phyloP scores from a whole-genome alignment of 2,888 invertebrate genomes.

The Pycnomerus fuliginosus region DNA sequence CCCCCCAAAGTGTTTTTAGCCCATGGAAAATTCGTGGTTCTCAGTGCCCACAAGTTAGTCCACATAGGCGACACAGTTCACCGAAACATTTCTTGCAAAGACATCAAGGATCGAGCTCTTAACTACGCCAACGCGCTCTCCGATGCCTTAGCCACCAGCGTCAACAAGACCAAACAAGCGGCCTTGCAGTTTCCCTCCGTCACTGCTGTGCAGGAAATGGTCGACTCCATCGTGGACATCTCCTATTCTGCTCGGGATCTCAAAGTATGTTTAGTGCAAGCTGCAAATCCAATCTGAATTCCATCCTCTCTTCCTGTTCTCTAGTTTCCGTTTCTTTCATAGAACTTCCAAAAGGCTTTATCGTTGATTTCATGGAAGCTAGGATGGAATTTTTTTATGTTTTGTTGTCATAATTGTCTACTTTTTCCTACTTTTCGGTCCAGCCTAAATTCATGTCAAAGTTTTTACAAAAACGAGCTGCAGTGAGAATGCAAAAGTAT shows the following conservation, averaged over 20 bases:
- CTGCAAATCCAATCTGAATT: constrained; percentile 57
- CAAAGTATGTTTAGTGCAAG: constrained; percentile 71
- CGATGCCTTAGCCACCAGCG: constrained; percentile 78
- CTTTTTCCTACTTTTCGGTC: too few species aligned
- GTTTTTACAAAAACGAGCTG: too few species aligned
- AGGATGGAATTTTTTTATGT: too few species aligned
- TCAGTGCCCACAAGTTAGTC: constrained; percentile 91
- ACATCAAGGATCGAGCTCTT: constrained; percentile 70
- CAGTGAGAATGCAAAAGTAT: too few species aligned
- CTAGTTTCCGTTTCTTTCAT: constrained; percentile 5
- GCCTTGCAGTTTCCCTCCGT: constrained; percentile 91
- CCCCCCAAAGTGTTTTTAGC: constrained; percentile 92
- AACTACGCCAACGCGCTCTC: constrained; percentile 78
- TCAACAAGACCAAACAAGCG: constrained; percentile 85
- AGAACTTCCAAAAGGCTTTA: constrained; percentile 2
- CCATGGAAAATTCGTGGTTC: constrained; percentile 90
- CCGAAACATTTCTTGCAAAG: constrained; percentile 75
- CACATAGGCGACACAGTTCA: constrained; percentile 93
- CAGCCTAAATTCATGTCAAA: too few species aligned
- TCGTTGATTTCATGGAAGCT: background rate
- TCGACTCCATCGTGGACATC: constrained; percentile 83
- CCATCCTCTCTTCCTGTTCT: constrained; percentile 8
- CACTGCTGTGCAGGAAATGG: constrained; percentile 89
- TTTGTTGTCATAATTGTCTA: too few species aligned
- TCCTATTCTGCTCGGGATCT: constrained; percentile 82